Base-by-base conservation (phyloP, 2,113 vertebrate species). In the Typhlomys cinereus region DNA sequence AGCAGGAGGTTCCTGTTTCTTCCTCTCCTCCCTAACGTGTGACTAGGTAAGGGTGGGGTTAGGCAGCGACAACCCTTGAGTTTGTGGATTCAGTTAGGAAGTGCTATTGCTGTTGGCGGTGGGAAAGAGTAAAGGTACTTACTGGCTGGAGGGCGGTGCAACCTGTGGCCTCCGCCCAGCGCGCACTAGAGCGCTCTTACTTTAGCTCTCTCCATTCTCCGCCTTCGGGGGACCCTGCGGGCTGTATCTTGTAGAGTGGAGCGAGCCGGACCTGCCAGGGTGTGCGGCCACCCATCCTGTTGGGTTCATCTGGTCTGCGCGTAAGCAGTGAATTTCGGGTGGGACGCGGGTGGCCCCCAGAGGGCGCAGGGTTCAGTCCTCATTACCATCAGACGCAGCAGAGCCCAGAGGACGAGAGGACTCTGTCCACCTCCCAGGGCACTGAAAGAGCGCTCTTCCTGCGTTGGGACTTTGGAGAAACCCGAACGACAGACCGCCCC, bases 1-100 rank as follows among this genome's bases (percentile, higher is more conserved):
- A 57, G 0, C 14, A 27, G 3, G 0, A 11, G 11, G 0, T n/a
- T 41, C 34, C 0, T 4, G 13, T 13, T 21, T 17, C 23, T 25
- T 18, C 41, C 23, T 27, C 27, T 66, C 20, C 48, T 78, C 44
- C 6, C 31, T 14, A 7, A 85, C 15, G 2, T 67, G 5, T n/a
- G 29, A 61, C 25, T 21, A 62, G 73, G 15, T 0, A 27, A 11
- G 21, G 54, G 23, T 23, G 54, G 36, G 20, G 64, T 15, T 4
- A 44, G 52, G 48, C 36, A 48, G 61, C 5, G 25, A 29, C 59
- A 31, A 2, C 13, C 59, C 3, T 36, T 15, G 27, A 21, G 31
- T 23, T 73, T 67, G 27, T 44, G 54, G 52, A 15, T 48, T 83
- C 64, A 75, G 69, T 48, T 50, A 0, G 48, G 59, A 74, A 12